Conservation (phyloP, 1,140 invertebrate species). For the Tribolium madens region DNA sequence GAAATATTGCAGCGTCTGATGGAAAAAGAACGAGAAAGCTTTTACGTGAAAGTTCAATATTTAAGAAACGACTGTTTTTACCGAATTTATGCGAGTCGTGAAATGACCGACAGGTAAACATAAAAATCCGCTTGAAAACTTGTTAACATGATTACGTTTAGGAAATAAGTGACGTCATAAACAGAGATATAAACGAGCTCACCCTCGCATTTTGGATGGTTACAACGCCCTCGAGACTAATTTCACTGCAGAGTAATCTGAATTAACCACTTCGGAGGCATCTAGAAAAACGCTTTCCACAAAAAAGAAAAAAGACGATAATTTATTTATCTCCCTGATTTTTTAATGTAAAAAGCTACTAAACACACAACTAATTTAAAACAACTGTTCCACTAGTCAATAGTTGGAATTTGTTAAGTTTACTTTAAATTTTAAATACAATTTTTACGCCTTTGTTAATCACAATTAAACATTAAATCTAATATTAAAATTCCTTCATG, state of each 20-base stretch:
- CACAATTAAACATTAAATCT: too few species aligned
- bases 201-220: not conserved
- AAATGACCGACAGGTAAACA: not conserved
- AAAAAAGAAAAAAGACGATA: too few species aligned
- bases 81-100: not conserved
- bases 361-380: too few species aligned
- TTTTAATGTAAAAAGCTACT: too few species aligned
- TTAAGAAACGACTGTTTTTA: slow-evolving; percentile 3
- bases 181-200: slow-evolving; percentile 1
- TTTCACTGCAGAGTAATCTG: not conserved
- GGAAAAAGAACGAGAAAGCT: not conserved
- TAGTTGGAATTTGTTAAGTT: too few species aligned
- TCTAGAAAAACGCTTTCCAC: not conserved
- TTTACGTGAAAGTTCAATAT: not conserved
- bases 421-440: too few species aligned
- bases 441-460: too few species aligned
- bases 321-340: too few species aligned
- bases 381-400: too few species aligned
- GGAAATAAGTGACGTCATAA: slow-evolving; percentile 12
- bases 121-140: not conserved
- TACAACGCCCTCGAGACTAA: not conserved
- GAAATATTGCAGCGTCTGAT: slow-evolving; percentile 15
- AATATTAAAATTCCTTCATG: too few species aligned
- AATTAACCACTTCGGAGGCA: not conserved
- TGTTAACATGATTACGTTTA: slow-evolving; percentile 4